phyloP scores from a whole-genome alignment of 2,797 vertebrate genomes.

The Hypotaenidia philippensis region DNA sequence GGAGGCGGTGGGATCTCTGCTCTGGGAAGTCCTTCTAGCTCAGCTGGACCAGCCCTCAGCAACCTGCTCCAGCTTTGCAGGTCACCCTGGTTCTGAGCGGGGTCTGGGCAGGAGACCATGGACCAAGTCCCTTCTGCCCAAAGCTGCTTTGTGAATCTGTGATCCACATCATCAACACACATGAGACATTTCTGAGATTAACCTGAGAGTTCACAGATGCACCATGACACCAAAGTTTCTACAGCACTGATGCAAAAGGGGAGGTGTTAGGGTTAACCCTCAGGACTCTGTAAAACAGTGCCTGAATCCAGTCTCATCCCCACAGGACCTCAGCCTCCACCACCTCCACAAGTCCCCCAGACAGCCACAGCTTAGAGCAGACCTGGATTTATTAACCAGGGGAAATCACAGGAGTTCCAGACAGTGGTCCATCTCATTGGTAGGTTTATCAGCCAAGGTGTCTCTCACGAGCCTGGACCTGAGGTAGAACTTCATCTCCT shows the following conservation, averaged over 20 bases:
- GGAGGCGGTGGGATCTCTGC: not conserved
- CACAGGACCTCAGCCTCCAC: not conserved
- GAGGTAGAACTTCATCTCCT: not conserved
- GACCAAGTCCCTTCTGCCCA: not conserved
- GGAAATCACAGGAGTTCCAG: not conserved
- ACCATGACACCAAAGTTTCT: not conserved
- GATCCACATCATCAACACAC: fast-evolving
- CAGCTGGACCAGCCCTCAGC: not conserved
- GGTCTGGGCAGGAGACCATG: not conserved
- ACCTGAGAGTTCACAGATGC: not conserved
- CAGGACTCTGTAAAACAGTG: not conserved
- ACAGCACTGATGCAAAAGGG: not conserved
- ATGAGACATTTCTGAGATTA: not conserved
- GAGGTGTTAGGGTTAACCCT: not conserved
- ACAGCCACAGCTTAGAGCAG: not conserved
- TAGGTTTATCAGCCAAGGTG: not conserved
- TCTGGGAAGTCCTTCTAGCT: not conserved
- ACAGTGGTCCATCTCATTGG: fast-evolving
- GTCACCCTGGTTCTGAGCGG: not conserved
- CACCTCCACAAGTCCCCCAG: not conserved
- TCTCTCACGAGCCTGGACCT: not conserved
- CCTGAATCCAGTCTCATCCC: not conserved
- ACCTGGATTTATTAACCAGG: not conserved
- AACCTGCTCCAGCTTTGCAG: not conserved
- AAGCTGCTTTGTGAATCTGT: not conserved